Evolutionary conservation across 1,140 invertebrate genomes (phyloP).

Genomic region (Drosophila bocki): DNA sequence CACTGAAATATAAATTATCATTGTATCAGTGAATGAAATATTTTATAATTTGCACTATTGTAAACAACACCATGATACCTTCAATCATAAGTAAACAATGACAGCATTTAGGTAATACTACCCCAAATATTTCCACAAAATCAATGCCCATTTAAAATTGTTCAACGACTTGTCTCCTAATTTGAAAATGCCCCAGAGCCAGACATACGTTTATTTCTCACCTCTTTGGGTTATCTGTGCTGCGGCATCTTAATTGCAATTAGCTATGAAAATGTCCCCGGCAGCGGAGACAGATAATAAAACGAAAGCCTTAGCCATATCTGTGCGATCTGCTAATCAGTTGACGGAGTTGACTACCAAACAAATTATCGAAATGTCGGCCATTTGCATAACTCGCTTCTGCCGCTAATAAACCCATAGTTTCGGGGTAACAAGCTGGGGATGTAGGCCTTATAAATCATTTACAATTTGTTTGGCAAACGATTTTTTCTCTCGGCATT

Average conservation of each 20-base stretch:
- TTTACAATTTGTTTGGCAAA: conserved; percentile 64
- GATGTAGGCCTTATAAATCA: conserved; percentile 61
- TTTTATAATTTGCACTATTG: too few species aligned
- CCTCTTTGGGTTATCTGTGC: conserved; percentile 60
- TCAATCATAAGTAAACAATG: too few species aligned
- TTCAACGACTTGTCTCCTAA: conserved; percentile 1
- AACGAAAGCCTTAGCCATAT: conserved; percentile 56
- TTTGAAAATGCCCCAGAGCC: conserved; percentile 1
- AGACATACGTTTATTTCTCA: conserved; percentile 67
- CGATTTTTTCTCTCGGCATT: conserved; percentile 6
- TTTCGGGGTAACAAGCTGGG: conserved; percentile 63
- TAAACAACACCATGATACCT: too few species aligned
- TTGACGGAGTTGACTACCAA: conserved; percentile 61
- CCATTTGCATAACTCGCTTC: conserved; percentile 67
- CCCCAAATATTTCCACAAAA: not conserved
- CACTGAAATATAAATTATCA: too few species aligned
- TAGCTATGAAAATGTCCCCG: conserved; percentile 72
- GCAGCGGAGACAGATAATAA: conserved; percentile 26
- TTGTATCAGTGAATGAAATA: too few species aligned
- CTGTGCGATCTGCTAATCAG: conserved; percentile 74
- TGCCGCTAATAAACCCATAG: conserved; percentile 65
- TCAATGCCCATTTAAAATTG: not conserved
- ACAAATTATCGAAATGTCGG: conserved; percentile 67
- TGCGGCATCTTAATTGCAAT: conserved; percentile 77
- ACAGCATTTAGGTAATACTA: too few species aligned